Conservation (phyloP, 2,113 vertebrate genomes). For the Candoia aspera region DNA sequence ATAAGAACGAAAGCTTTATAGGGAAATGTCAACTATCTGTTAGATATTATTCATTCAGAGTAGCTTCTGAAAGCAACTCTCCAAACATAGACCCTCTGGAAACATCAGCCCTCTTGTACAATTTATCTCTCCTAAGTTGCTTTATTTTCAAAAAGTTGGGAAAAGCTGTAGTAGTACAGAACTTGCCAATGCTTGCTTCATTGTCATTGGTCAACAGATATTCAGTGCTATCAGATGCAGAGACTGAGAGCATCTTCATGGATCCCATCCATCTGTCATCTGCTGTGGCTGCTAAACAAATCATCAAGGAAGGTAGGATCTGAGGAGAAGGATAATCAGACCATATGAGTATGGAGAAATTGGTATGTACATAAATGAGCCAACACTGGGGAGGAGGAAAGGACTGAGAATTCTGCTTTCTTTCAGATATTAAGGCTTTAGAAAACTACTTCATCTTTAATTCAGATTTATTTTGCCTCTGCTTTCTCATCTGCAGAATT, state of each 20-base stretch:
- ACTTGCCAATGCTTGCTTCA: constrained; percentile 27
- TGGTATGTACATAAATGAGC: background rate
- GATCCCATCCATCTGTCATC: constrained; percentile 97
- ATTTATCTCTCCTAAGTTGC: background rate
- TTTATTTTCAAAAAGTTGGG: constrained; percentile 18
- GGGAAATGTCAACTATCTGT: background rate
- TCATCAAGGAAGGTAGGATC: constrained; percentile 91
- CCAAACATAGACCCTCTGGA: background rate
- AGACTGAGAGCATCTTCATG: constrained; percentile 95
- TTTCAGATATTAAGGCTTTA: background rate
- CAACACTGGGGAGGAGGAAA: background rate
- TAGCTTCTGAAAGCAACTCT: background rate
- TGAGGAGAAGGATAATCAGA: background rate
- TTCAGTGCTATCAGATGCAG: constrained; percentile 85
- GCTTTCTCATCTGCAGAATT: background rate
- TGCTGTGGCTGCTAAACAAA: constrained; percentile 88
- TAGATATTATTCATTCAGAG: background rate
- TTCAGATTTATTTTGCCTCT: background rate
- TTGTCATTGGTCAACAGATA: constrained; percentile 75
- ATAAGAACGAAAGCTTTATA: background rate
- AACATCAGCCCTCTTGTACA: background rate
- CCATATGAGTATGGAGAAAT: background rate
- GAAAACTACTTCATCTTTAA: background rate
- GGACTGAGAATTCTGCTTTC: background rate
- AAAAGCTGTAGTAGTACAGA: background rate